Percentiles rank a stretch among this genome's conserved stretches.
phyloP scores from a whole-genome alignment of 2,888 invertebrate genomes.

The Dicyrtomina minuta region DNA sequence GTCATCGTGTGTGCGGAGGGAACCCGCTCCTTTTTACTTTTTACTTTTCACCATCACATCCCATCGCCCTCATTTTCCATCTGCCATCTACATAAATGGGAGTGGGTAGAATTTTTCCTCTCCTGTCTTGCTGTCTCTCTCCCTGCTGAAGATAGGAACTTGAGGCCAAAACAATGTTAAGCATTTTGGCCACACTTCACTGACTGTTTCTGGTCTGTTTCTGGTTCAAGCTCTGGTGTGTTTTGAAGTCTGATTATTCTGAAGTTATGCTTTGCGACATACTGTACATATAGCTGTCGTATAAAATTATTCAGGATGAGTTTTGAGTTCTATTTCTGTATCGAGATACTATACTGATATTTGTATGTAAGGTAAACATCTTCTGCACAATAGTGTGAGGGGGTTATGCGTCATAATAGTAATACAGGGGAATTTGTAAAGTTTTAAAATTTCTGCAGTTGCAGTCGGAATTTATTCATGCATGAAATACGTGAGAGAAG shows the following conservation, averaged over 20 bases:
- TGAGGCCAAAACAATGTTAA: background rate
- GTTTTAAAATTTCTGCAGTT: slow-evolving; percentile 2
- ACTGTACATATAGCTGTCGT: background rate
- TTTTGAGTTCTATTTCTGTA: too few relatives aligned
- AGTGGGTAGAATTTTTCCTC: background rate
- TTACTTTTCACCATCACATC: background rate
- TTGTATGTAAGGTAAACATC: too few relatives aligned
- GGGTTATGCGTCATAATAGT: too few relatives aligned
- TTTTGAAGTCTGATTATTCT: too few relatives aligned
- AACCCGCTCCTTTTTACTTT: background rate
- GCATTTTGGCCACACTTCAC: background rate
- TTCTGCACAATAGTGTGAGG: too few relatives aligned
- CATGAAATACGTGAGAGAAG: slow-evolving; percentile 22
- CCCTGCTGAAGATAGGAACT: background rate
- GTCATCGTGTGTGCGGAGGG: background rate
- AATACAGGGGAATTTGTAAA: background rate
- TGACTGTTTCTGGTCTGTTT: too few relatives aligned
- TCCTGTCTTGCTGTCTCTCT: background rate
- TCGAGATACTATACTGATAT: too few relatives aligned
- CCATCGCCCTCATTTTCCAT: background rate
- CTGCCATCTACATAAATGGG: background rate
- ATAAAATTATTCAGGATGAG: too few relatives aligned
- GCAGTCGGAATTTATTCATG: slow-evolving; percentile 14
- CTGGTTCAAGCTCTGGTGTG: too few relatives aligned
- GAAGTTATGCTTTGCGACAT: too few relatives aligned